Conservation (phyloP, 2,113 vertebrate species). For the Caretta caretta region DNA sequence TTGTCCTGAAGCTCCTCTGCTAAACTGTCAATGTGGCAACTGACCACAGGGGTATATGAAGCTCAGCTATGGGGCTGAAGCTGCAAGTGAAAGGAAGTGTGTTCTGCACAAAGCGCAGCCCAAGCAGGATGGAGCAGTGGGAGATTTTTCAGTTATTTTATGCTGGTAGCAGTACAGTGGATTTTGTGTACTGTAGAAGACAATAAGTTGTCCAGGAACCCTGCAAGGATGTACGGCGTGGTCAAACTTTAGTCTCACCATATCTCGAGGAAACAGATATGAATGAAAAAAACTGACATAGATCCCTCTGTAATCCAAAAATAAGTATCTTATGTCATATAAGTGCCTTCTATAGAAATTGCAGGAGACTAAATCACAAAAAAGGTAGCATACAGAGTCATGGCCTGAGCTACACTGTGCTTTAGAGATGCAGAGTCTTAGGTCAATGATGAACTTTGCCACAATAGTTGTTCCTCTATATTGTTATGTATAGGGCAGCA, state of each 20-base stretch:
- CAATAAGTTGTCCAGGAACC: neutral
- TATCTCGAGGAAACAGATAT: neutral
- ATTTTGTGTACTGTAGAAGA: neutral
- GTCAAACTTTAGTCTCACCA: neutral
- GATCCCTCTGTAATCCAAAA: neutral
- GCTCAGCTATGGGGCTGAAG: neutral
- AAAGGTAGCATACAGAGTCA: neutral
- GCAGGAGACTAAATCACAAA: neutral
- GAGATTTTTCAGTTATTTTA: neutral
- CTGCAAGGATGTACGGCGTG: neutral
- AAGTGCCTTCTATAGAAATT: neutral
- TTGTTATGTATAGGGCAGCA: neutral
- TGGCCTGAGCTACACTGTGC: neutral
- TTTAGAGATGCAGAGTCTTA: neutral
- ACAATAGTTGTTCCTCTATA: neutral
- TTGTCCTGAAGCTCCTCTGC: neutral
- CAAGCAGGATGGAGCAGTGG: constrained; percentile 1
- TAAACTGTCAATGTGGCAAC: constrained; percentile 3
- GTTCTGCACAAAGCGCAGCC: neutral
- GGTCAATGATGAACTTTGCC: neutral
- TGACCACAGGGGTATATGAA: neutral
- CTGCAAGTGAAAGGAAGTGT: constrained; percentile 7
- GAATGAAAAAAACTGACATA: neutral
- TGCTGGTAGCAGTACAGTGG: neutral
- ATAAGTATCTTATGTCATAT: neutral